These are phyloP conservation scores for Cyrtonyx montezumae DNA, from an alignment of 2,113 vertebrate genomes.

Conservation along the genomic window DNA sequence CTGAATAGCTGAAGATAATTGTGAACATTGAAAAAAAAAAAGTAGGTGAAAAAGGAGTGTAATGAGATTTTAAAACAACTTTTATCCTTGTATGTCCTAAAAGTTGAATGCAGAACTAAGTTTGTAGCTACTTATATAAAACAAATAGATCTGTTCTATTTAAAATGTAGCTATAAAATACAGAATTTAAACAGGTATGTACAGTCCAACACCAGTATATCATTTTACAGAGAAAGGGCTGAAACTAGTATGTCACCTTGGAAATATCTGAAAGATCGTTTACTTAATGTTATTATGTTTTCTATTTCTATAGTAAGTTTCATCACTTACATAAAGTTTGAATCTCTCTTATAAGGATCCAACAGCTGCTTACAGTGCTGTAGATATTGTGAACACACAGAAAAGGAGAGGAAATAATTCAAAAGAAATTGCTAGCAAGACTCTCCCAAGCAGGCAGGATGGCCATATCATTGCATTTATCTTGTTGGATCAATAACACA, in stretches of 20 bases:
- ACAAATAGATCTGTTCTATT: not conserved
- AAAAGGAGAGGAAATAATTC: not conserved
- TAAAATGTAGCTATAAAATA: not conserved
- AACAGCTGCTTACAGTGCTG: not conserved
- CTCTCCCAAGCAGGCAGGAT: not conserved
- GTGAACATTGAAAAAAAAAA: not conserved
- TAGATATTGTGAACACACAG: not conserved
- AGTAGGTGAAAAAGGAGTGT: not conserved
- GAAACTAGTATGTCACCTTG: not conserved
- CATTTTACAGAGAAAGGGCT: not conserved
- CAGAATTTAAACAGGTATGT: fast-evolving
- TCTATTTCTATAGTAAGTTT: not conserved
- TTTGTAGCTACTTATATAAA: not conserved
- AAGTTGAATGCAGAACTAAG: not conserved
- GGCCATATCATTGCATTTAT: not conserved
- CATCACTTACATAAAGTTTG: not conserved
- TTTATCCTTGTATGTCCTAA: not conserved
- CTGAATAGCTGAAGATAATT: not conserved
- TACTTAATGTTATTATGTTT: not conserved
- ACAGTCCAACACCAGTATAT: not conserved
- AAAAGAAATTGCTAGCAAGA: not conserved
- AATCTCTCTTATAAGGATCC: not conserved
- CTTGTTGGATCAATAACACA: not conserved
- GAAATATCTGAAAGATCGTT: not conserved
- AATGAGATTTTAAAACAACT: not conserved